phyloP scores from a whole-genome alignment of 2,888 invertebrate genomes.

The Cerceris ruficornis region DNA sequence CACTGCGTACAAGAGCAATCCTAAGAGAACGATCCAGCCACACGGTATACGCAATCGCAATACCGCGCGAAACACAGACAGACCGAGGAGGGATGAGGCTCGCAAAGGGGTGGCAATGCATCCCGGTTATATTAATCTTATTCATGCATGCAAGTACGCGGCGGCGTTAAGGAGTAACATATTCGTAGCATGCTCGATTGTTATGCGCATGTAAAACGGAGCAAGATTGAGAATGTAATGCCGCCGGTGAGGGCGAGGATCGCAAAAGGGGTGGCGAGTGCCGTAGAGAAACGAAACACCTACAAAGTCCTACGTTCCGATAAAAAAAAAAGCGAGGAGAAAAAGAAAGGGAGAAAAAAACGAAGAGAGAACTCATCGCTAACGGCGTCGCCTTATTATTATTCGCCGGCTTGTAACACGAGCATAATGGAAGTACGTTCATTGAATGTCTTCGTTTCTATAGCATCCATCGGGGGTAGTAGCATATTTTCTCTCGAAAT shows the following conservation, averaged over 20 bases:
- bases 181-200: not conserved
- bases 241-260: not conserved
- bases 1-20: no score
- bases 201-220: conserved; percentile 5
- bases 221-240: not conserved
- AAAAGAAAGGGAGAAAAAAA: no score
- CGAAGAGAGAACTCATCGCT: conserved; percentile 31
- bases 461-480: conserved; percentile 27
- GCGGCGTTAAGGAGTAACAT: not conserved
- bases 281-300: not conserved
- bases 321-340: conserved; percentile 33
- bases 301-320: conserved; percentile 8
- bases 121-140: not conserved
- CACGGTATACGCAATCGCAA: no score
- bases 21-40: no score
- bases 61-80: no score
- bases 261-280: not conserved
- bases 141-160: not conserved
- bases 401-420: conserved; percentile 41
- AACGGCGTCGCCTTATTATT: conserved; percentile 42
- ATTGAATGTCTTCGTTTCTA: conserved; percentile 29
- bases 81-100: no score
- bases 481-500: conserved; percentile 29
- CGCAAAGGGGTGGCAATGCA: no score
- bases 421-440: conserved; percentile 48